phyloP scores from a whole-genome alignment of 2,797 vertebrate species.

The Graptemys geographica region DNA sequence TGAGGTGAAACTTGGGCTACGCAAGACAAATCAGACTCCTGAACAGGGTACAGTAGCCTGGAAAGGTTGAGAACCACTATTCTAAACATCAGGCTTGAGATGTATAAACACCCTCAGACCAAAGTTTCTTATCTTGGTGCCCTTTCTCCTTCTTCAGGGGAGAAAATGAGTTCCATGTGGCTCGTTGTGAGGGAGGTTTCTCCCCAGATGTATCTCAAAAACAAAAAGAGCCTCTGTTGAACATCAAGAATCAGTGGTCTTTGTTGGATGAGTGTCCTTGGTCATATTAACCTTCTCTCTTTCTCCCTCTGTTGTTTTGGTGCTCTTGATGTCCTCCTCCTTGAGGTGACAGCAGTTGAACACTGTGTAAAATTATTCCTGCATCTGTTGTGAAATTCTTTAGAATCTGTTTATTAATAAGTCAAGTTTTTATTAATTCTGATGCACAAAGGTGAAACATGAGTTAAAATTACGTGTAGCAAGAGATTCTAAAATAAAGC shows the following conservation, averaged over 20 bases:
- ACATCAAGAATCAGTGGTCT: no score
- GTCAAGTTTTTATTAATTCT: neutral
- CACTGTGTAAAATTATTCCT: neutral
- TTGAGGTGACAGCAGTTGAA: neutral
- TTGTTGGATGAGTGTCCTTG: rapidly evolving
- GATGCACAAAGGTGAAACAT: neutral
- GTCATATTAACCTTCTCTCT: rapidly evolving
- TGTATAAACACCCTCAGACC: neutral
- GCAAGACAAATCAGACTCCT: no score
- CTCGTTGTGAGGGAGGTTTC: rapidly evolving
- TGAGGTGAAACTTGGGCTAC: no score
- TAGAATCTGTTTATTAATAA: neutral
- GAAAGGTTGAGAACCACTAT: no score
- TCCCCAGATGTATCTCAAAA: neutral
- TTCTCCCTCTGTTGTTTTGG: neutral
- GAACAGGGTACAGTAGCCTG: no score
- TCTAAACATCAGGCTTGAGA: neutral
- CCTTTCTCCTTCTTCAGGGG: neutral
- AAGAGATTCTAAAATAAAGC: neutral
- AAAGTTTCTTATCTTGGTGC: neutral
- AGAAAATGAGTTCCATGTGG: rapidly evolving
- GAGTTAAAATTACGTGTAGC: neutral
- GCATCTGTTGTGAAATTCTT: neutral
- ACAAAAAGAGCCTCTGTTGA: neutral
- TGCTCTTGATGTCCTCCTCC: neutral